Evolutionary conservation across 2,797 vertebrate genomes (phyloP).

Genomic region (Phylloscopus collybita): DNA sequence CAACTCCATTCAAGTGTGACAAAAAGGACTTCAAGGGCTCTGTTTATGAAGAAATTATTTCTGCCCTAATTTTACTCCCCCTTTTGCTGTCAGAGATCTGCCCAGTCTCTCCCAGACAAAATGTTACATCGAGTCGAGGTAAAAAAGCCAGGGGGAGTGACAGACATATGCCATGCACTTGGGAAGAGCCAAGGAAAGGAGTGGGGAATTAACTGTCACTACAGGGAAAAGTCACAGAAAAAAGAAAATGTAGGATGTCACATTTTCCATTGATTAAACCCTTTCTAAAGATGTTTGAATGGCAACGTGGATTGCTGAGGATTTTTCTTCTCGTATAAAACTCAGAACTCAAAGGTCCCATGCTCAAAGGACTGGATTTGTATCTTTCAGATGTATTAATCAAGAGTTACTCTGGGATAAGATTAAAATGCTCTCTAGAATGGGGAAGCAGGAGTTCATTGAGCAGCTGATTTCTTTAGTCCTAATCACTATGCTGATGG

Average conservation of each 20-base stretch:
- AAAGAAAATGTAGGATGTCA: not conserved
- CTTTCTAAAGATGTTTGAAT: not conserved
- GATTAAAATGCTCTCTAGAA: not conserved
- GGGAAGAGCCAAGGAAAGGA: not conserved
- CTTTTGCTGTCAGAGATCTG: not conserved
- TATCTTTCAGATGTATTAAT: not conserved
- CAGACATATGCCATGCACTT: not conserved
- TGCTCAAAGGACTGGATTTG: not conserved
- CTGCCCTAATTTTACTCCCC: not conserved
- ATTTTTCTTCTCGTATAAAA: not conserved
- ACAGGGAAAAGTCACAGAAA: not conserved
- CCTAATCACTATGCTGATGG: not conserved
- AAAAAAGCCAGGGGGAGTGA: not conserved
- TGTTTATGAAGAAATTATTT: not conserved
- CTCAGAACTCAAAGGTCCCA: not conserved
- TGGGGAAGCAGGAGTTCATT: not conserved
- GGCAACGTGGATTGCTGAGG: not conserved
- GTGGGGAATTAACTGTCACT: not conserved
- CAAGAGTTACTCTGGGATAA: not conserved
- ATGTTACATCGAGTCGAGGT: not conserved
- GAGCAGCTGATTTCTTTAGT: not conserved
- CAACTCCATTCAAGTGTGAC: not conserved
- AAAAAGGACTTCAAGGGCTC: not conserved
- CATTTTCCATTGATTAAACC: not conserved
- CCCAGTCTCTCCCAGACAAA: not conserved